Base-by-base conservation (phyloP, 2,797 vertebrate species). In the Melanotaenia boesemani region DNA sequence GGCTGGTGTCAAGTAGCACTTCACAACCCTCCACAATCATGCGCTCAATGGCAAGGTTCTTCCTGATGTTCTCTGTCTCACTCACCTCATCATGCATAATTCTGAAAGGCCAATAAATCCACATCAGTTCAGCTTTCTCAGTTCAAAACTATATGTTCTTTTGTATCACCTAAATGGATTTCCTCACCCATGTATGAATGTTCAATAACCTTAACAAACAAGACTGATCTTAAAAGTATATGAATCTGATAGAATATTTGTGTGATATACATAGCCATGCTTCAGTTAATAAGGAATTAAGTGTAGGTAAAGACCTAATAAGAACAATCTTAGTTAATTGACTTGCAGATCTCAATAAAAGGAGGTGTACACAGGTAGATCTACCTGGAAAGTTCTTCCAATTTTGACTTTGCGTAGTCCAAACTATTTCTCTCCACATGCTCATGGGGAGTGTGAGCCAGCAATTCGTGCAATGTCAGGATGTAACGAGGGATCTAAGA, bases 51-150 rank as follows among this genome's bases (percentile, higher is more conserved):
- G 98, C 97, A 69, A 99, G 89, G 79, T 99, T 99, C 82, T 99
- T 99, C 24, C 98, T 94, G 72, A 99, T 99, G 74, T 99, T 99
- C 86, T 99, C 98, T 0, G 98, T 99, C 92, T 99, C 98, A 0
- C 98, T 99, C 50, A 99, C 98, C 79, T 99, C 98, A 0, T 99
- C 98, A 0, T 99, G 98, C 97, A 99, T 99, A 79, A 99, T 97
- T 92, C 98, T 99, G 82, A 2, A 79, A 67, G 30, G 8, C 59
- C 22, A 72, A 68, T 13, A 65, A 39, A 63, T 1, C 34, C 24
- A 52, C 22, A 41, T 7, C 3, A 67, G 32, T 44, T 59, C 54
- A 58, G 15, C 1, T 16, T 10, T 5, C 52, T 62, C 24, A 22
- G 11, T 8, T 11, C 60, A 18, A 69, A 67, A 4, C 18, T 58